Base-by-base conservation (phyloP, 2,888 invertebrate genomes). In the Lucinisca nassula region DNA sequence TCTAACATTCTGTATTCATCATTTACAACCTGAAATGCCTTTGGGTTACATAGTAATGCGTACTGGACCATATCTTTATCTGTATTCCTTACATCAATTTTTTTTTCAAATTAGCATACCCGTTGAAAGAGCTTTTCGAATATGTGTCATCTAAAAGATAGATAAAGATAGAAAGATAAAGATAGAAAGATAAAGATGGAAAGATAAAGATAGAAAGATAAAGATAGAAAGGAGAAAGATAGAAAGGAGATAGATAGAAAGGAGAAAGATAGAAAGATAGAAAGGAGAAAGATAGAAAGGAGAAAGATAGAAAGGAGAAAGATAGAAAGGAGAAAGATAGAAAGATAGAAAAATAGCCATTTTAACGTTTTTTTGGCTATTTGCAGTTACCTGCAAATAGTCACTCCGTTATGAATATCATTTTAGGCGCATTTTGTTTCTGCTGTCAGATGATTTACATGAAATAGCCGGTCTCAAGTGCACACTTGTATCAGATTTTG, bases 11-110 rank as follows among this genome's bases (percentile, higher is more conserved):
- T 74, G 12, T 27, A 40, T 45, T 74, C 74, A 27, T 74, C 74
- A 17, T 74, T 74, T 1, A 74, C 45, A 38, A 74, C n/a, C 27
- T 49, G 40, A 49, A 74, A 74, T 3, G 45, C 74, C 17, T 74
- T 74, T 14, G 45, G 8, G 24, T 74, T 74, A 30, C 74, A 74
- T 8, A 74, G 40, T 12, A 74, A 21, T n/a, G 74, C 40, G 45
- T 40, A 74, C 45, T 74, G 40, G 4, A 74, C 1, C 27, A 74
- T 21, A 17, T 74, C 74, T 45, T 74, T 38, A 30, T 74, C 74
- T 49, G 40, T 40, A 30, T 74, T 40, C 12, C 49, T 40, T 45
- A 74, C 74, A 24, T 74, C 49, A 30, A 74, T 74, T 74, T 40
- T 74, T 3, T 74, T 24, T 74, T 74, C 8, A 74, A 21, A 49